Percentiles rank a stretch among this genome's conserved stretches.
phyloP scores from a whole-genome alignment of 1,140 invertebrate species.

The Apis mellifera region Amel_HAv3.1 CM009931.2:7840501-7841000 shows the following conservation, averaged over 20 bases:
- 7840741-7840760: constrained; percentile 79
- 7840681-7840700: constrained; percentile 79
- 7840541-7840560: constrained; percentile 33
- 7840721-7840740: constrained; percentile 70
- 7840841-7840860: constrained; percentile 13
- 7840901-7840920: constrained; percentile 9
- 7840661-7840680: constrained; percentile 82
- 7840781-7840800: constrained; percentile 81
- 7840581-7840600: neutral
- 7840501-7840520: neutral
- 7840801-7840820: constrained; percentile 81
- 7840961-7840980: neutral
- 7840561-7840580: neutral
- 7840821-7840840: constrained; percentile 71
- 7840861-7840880: neutral
- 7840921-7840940: constrained; percentile 8
- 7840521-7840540: constrained; percentile 39
- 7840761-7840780: constrained; percentile 77
- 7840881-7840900: neutral
- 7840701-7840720: constrained; percentile 67
- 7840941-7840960: neutral
- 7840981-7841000: constrained; percentile 22
- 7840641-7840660: constrained; percentile 82
- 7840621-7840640: constrained; percentile 68
- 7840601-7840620: constrained; percentile 45